Base-by-base conservation (phyloP, 2,888 invertebrate genomes). In the Gandaritis pyraliata region DNA sequence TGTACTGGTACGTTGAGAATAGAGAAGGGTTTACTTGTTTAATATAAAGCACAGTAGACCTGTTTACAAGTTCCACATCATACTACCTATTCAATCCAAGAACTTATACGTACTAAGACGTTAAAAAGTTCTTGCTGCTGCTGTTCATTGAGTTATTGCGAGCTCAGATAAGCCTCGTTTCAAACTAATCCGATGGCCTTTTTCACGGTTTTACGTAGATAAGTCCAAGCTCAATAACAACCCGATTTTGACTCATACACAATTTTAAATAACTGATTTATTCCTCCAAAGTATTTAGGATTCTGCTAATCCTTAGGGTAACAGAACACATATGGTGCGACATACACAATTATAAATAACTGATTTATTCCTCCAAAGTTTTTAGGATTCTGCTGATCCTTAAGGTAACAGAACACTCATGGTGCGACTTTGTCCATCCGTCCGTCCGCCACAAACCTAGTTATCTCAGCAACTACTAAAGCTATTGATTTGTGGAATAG, bases 131-230 rank as follows among this genome's bases (percentile, higher is more conserved):
- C 5, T 11, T 11, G 8, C 8, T 33, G 33, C 33, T 33, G 33
- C 0, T 8, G 33, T 1, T 33, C 10, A 33, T 41, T n/a, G 16
- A 45, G 18, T 45, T 7, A 47, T n/a, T 47, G 33, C 30, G 10
- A 33, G 48, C 48, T 48, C 29, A 13, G 30, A 15, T 48, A 51
- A 15, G 10, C 41, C 11, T 51, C 30, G 11, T 41, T 41, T 39
- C 15, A 5, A 15, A 15, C 11, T 15, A 51, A 29, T 29, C 41
- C 23, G 29, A 39, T 39, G 50, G 8, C 39, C 29, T 51, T 51
- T 4, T 41, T 4, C 23, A 51, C 13, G 13, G 39, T 41, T 41
- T 29, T 33, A 41, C 13, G 15, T 30, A 10, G 5, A 18, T 30
- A 48, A 33, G 8, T 30, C n/a, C 2, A 13, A 13, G 30, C 15